Evolutionary conservation across 2,888 invertebrate genomes (phyloP), one percentile per base, ranked within the genome.

Genomic region (Tricholauxania praeusta): DNA sequence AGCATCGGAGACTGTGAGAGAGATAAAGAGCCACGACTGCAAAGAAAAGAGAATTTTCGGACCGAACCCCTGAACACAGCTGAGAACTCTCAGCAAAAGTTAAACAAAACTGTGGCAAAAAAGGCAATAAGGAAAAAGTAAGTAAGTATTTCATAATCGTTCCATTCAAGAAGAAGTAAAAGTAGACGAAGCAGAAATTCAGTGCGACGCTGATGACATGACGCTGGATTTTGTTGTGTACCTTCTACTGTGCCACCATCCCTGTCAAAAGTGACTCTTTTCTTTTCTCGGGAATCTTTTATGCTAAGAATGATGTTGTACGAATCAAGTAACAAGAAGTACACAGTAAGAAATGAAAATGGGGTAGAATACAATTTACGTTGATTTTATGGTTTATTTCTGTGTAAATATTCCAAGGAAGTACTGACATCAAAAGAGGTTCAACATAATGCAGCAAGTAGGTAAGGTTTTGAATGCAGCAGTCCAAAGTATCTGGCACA

Each of bases 131-230:
- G 55, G 55, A n/a, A 22, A 52, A 55, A 55, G 17, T 55, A 55
- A 66, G 53, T 7, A 53, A 66, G 65, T 32, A 53, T 66, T 66
- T 66, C 65, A n/a, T 66, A 67, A 67, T 67, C 52, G 17, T 39
- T 47, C 48, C 67, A 67, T 53, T 53, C 67, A 67, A 39, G 39
- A 55, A 48, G 47, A 52, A 51, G 28, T 10, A 39, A n/a, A 39
- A 47, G 67, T 8, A 39, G 8, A 39, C 2, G 39, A 39, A 39
- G 39, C 39, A 39, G 39, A 8, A 39, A 2, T 39, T 7, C 39
- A 39, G 39, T 39, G 7, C 39, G 39, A 39, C 7, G 39, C 4
- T 28, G 28, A 28, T 39, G 39, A 10, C 39, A 39, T 39, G 39
- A 39, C 39, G 39, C 10, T 32, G 55, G 47, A 55, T 47, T 47